Evolutionary conservation across 37 sponge, comb jelly and placozoan genomes (phyloP).

Genomic region (Beroe forskalii): DNA sequence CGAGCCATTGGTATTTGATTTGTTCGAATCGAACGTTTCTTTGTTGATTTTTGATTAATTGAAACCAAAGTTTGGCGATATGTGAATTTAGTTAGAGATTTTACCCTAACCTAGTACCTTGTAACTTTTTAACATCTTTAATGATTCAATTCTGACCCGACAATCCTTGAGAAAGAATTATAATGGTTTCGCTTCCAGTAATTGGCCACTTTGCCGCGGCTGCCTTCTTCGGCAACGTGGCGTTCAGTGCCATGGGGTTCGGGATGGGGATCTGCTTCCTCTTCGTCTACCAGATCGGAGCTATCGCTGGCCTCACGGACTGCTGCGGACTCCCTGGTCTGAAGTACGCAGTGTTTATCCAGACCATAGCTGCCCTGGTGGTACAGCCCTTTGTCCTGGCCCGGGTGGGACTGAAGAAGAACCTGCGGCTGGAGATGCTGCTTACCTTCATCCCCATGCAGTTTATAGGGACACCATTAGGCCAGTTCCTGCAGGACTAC

Average conservation of each 20-base stretch:
- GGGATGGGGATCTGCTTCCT: conserved; percentile 66
- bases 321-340: conserved; percentile 33
- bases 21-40: too few species aligned
- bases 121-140: too few species aligned
- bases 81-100: too few species aligned
- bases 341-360: conserved; percentile 55
- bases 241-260: conserved; percentile 62
- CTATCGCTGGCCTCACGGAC: conserved; percentile 13
- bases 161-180: too few species aligned
- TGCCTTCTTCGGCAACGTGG: conserved; percentile 57
- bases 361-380: conserved; percentile 14
- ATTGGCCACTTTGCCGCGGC: conserved; percentile 27
- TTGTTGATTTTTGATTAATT: too few species aligned
- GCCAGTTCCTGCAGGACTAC: conserved; percentile 41
- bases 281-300: conserved; percentile 56
- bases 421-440: conserved; percentile 15
- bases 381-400: conserved; percentile 37
- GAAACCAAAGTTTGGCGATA: too few species aligned
- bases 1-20: too few species aligned
- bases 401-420: conserved; percentile 6
- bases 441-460: conserved; percentile 56
- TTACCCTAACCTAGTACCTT: too few species aligned
- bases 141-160: too few species aligned
- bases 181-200: neutral
- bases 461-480: conserved; percentile 23